These are phyloP conservation scores for Phyllotis vaccarum DNA, from an alignment of 2,797 vertebrate species.

Conservation along the genomic window DNA sequence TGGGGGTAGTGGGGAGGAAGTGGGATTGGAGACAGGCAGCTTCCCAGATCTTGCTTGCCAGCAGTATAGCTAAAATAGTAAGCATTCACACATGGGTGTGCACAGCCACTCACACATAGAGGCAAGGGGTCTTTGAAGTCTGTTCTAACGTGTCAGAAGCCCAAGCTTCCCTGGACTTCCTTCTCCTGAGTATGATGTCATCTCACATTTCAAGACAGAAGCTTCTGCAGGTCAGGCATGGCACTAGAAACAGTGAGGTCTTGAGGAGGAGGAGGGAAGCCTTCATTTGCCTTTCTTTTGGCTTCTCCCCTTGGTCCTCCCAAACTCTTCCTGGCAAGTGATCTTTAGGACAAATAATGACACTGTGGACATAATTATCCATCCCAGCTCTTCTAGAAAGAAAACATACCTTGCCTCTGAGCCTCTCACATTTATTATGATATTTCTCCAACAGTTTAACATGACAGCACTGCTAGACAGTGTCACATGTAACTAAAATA, in stretches of 20 bases:
- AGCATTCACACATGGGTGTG: background rate
- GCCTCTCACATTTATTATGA: background rate
- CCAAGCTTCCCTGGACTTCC: background rate
- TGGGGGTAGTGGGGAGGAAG: background rate
- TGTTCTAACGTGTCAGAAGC: background rate
- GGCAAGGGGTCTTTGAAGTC: background rate
- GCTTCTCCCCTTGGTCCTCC: background rate
- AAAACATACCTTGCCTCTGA: background rate
- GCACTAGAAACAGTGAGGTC: rapidly evolving
- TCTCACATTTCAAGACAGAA: background rate
- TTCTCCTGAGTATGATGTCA: background rate
- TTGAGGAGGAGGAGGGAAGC: background rate
- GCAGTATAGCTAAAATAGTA: too few species aligned
- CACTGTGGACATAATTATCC: background rate
- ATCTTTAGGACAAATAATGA: background rate
- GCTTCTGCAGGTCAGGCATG: background rate
- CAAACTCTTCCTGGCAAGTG: background rate
- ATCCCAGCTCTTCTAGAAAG: background rate
- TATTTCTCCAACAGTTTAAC: background rate
- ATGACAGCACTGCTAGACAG: background rate
- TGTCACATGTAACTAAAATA: conserved; percentile 38
- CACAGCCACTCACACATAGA: conserved; percentile 56
- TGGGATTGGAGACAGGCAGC: background rate
- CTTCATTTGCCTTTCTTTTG: background rate
- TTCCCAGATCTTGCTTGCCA: background rate